Conservation (phyloP, 2,797 vertebrate species). For the Lophius americanus region DNA sequence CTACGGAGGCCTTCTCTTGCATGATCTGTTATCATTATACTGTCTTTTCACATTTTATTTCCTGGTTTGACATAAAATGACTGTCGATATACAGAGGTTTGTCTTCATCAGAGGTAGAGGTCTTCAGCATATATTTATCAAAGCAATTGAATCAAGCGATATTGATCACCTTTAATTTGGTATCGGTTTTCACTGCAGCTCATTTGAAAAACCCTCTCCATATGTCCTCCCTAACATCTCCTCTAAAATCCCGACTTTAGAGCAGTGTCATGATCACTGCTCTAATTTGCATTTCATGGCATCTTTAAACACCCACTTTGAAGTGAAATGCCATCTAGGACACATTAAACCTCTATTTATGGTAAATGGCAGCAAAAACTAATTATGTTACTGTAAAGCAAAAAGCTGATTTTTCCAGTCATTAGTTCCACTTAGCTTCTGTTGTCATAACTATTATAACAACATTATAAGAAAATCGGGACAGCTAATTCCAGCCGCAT, state of each 20-base stretch:
- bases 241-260: slow-evolving; percentile 16
- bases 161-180: slow-evolving; percentile 2
- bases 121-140: background rate
- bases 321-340: slow-evolving; percentile 40
- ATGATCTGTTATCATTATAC: too few relatives aligned
- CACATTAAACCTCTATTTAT: slow-evolving; percentile 34
- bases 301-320: slow-evolving; percentile 36
- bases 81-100: too few relatives aligned
- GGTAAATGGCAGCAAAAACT: slow-evolving; percentile 23
- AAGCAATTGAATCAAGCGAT: too few relatives aligned
- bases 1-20: too few relatives aligned
- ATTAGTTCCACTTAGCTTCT: slow-evolving; percentile 42
- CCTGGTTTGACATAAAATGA: too few relatives aligned
- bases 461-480: slow-evolving; percentile 24
- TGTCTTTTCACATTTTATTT: too few relatives aligned
- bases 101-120: too few relatives aligned
- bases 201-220: slow-evolving; percentile 6
- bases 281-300: slow-evolving; percentile 23
- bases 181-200: slow-evolving; percentile 6
- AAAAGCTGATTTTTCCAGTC: slow-evolving; percentile 27
- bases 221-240: background rate
- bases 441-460: slow-evolving; percentile 31
- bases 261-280: slow-evolving; percentile 16
- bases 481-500: slow-evolving; percentile 21
- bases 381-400: slow-evolving; percentile 38